A percentile compares a stretch with the other conserved stretches of the same genome.
Evolutionary conservation across 53 echinoderm and acorn worm species (phyloP).

Genomic region (Actinopyga echinites): DNA sequence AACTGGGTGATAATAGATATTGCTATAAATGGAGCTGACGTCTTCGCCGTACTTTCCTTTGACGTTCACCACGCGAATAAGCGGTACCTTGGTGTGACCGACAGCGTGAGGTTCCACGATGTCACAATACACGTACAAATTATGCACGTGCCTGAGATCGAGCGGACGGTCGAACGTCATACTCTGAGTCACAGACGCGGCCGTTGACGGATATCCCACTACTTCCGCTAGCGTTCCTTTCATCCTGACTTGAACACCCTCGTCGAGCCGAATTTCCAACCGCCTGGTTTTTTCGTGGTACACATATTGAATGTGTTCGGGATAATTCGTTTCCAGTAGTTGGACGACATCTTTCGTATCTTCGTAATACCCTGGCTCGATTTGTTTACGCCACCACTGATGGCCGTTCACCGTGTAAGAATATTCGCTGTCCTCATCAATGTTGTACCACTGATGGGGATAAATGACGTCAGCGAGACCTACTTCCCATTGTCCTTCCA

Average conservation of each 20-base stretch:
- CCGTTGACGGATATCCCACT: conserved; percentile 28
- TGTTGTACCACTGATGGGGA: conserved; percentile 33
- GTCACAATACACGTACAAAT: conserved; percentile 50
- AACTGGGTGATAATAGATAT: neutral
- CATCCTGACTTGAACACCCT: neutral
- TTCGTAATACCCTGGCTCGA: conserved; percentile 6
- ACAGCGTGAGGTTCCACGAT: conserved; percentile 50
- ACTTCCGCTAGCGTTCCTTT: conserved; percentile 17
- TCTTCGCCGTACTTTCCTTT: conserved; percentile 46
- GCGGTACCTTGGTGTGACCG: conserved; percentile 55
- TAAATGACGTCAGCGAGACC: conserved; percentile 17
- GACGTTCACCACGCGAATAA: conserved; percentile 63
- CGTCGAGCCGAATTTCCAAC: neutral
- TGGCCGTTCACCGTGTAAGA: neutral
- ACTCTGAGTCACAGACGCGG: neutral
- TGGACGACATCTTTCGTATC: neutral
- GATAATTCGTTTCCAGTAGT: neutral
- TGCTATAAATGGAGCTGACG: neutral
- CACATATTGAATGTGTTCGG: neutral
- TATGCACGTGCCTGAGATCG: conserved; percentile 42
- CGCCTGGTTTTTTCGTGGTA: neutral
- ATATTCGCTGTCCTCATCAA: neutral
- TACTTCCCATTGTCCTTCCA: neutral
- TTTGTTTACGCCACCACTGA: neutral
- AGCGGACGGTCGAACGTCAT: neutral